A percentile compares a stretch with the other conserved stretches of the same genome.
phyloP scores from a whole-genome alignment of 2,797 vertebrate genomes.

The Allobates femoralis region DNA sequence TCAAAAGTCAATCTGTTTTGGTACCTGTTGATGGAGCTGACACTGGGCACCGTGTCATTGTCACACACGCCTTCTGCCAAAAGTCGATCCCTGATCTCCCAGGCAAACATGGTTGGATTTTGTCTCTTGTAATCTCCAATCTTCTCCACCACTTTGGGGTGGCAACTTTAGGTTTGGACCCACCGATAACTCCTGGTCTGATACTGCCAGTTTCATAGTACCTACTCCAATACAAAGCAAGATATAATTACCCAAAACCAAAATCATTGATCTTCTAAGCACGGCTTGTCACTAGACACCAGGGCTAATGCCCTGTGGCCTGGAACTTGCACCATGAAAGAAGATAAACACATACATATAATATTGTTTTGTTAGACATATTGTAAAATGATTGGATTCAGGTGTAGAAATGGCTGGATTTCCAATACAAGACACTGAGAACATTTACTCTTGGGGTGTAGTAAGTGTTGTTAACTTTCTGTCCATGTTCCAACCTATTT shows the following conservation, averaged over 20 bases:
- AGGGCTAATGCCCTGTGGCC: not conserved
- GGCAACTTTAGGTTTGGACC: conserved; percentile 91
- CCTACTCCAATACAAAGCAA: conserved; percentile 78
- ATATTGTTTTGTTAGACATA: not conserved
- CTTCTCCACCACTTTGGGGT: conserved; percentile 92
- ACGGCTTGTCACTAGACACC: not conserved
- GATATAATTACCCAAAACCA: conserved; percentile 70
- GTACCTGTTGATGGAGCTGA: conserved; percentile 93
- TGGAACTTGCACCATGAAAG: not conserved
- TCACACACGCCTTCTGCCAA: conserved; percentile 89
- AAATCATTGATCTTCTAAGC: not conserved
- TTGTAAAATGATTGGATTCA: not conserved
- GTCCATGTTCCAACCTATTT: not conserved
- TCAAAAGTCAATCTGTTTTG: not conserved
- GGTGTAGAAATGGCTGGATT: not conserved
- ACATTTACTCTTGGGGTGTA: no score
- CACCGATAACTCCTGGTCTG: conserved; percentile 90
- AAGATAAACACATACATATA: not conserved
- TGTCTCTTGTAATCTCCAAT: conserved; percentile 92
- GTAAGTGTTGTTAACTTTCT: not conserved
- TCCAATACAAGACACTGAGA: not conserved
- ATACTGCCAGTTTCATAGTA: conserved; percentile 95
- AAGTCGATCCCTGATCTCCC: conserved; percentile 91
- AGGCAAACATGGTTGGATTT: conserved; percentile 93
- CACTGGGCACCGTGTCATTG: conserved; percentile 89